Evolutionary conservation across 2,888 invertebrate species (phyloP), one percentile per base, ranked within the genome.

Genomic region (Microplitis deprimator): DNA sequence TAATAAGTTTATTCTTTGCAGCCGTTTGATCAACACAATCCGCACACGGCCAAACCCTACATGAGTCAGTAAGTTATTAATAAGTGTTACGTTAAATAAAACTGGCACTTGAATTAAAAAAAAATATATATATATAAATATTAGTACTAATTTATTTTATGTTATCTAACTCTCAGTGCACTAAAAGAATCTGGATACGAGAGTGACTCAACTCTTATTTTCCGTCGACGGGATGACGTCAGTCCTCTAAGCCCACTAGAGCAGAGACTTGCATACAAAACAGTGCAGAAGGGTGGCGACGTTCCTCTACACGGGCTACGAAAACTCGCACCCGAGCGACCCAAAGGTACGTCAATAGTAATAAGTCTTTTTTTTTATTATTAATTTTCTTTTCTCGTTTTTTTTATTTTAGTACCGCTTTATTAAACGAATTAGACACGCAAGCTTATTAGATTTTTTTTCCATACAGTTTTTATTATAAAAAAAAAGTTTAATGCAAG

Each of bases 241-340:
- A 92, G 92, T 67, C 93, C 93, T 0, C 90, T 96, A 75, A 96
- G 95, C 82, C 96, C 96, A 1, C 93, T 94, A n/a, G 96, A 97
- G 87, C 94, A 96, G 84, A 93, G 94, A 79, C 93, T 95, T 79
- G 95, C 95, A 10, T 98, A 98, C 90, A 94, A 95, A 87, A 94
- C 94, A 81, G 93, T 98, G 76, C 98, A 98, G 88, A 95, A 95
- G 77, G 98, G 98, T 0, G 98, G 98, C 0, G 98, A 98, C 90
- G 97, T 98, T 2, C 98, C 98, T 0, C 91, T 97, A 8, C 93
- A 96, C 87, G 98, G 98, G 64, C 94, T 98, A 87, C 93, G 98
- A 67, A 98, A 98, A 86, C 94, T 94, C 17, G 97, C 96, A 16
- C 98, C 98, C 39, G 95, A 95, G 88, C 93, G 93, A 87, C 94